Base-by-base conservation (phyloP, 2,888 invertebrate species). In the Leptinotarsa juncta region DNA sequence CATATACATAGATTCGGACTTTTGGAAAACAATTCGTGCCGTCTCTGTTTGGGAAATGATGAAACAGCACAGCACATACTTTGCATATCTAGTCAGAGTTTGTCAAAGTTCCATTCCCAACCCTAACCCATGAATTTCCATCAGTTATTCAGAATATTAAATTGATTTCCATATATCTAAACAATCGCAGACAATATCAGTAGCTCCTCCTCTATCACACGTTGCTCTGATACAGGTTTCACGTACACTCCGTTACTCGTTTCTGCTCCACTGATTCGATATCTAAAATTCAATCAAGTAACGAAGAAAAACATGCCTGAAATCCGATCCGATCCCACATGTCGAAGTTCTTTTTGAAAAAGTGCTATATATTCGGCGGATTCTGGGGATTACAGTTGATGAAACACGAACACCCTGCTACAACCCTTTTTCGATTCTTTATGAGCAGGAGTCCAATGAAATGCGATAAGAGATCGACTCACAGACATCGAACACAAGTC, bases 401-500 rank as follows among this genome's bases (percentile, higher is more conserved):
- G 57, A 23, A 57, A 57, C 57, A 57, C 57, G 57, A 57, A 57
- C 57, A 23, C 57, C 57, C 57, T 57, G 23, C 20, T 23, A 57
- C 57, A 57, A 57, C 57, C 53, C 57, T 57, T 57, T 57, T 57
- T 57, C 57, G 57, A 57, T 23, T 57, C 57, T 57, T 57, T 57
- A 57, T 57, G 23, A 20, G 57, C 57, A 15, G 15, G 15, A 23
- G 23, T 23, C 57, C 57, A 57, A 57, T 57, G 57, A 57, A 57
- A 57, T 4, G 57, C 57, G 57, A 57, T 57, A 57, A 57, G 14
- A 15, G 20, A 57, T 23, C 14, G 23, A 20, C 57, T 57, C 57
- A 57, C 20, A 57, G 57, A 57, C 57, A 14, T 23, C 20, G 57
- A 57, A 23, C 57, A 57, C 57, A 57, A 57, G 57, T 57, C 23